Base-by-base conservation (phyloP, 2,888 invertebrate species). In the Tiphia femorata region DNA sequence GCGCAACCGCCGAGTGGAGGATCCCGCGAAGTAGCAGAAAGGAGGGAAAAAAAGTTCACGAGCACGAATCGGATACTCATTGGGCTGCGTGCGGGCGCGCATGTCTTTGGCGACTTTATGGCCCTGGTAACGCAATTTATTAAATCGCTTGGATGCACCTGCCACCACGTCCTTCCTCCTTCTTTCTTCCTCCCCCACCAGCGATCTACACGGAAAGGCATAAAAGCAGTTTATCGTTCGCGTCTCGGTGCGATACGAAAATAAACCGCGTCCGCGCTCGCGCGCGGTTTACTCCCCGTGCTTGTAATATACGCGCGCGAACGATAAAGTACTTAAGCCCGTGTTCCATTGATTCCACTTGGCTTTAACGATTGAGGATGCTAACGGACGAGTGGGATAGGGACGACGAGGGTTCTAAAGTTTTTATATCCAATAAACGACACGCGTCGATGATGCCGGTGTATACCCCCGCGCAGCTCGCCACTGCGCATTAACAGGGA, bases 141-240 rank as follows among this genome's bases (percentile, higher is more conserved):
- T 14, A 68, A 64, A 57, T 67, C 27, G 55, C 46, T 27, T 16
- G 49, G 51, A 58, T 58, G 56, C 64, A 67, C 64, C 59, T 64
- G 68, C 40, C 52, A 27, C 33, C 52, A 33, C 58, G 58, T 67
- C 67, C 55, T 51, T 10, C n/a, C n/a, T n/a, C n/a, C n/a, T n/a
- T n/a, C n/a, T n/a, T n/a, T n/a, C n/a, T n/a, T n/a, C n/a, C n/a
- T n/a, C n/a, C n/a, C n/a, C n/a, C n/a, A n/a, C n/a, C n/a, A n/a
- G 21, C 12, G 17, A 44, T 42, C 27, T 25, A 35, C 29, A 60
- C 12, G 40, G 33, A 2, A 33, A 16, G 33, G 14, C 55, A 42
- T 58, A 52, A 63, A 56, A 58, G 55, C 56, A 33, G 52, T 67
- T 72, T 70, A 72, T 70, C 52, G 70, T 49, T 25, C 33, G 38